A percentile compares a stretch with the other conserved stretches of the same genome.
These are phyloP conservation scores for Benitochromis conjunctus DNA, from an alignment of 2,113 vertebrate species.

Conservation along the genomic window DNA sequence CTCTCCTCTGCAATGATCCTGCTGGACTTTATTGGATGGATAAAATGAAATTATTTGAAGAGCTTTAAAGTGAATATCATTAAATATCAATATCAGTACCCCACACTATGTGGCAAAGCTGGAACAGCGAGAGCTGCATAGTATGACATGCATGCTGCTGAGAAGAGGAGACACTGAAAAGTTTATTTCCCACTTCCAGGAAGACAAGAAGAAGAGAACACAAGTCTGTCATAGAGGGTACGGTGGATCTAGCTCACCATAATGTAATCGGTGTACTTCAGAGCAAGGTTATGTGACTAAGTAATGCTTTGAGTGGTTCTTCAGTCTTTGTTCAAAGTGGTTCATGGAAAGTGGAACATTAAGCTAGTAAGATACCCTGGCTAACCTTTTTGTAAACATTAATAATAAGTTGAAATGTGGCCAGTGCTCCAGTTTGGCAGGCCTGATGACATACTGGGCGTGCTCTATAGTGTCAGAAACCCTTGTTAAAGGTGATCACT, in stretches of 20 bases:
- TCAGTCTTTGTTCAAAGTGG: not conserved
- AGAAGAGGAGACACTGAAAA: not conserved
- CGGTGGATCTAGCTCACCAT: not conserved
- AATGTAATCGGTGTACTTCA: not conserved
- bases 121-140: too few relatives aligned
- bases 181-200: not conserved
- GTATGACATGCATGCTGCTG: not conserved
- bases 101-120: not conserved
- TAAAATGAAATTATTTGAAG: not conserved
- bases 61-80: not conserved
- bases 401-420: too few relatives aligned
- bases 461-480: too few relatives aligned
- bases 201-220: not conserved
- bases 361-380: rapidly evolving
- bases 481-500: too few relatives aligned
- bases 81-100: not conserved
- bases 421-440: too few relatives aligned
- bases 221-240: too few relatives aligned
- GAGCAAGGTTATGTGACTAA: not conserved
- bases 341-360: not conserved
- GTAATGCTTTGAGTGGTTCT: not conserved
- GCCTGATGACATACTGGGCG: too few relatives aligned
- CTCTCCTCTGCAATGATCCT: not conserved
- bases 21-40: not conserved
- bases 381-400: rapidly evolving